A percentile compares a stretch with the other conserved stretches of the same genome.
Evolutionary conservation across 1,140 invertebrate species (phyloP).

Genomic region (Harpegnathos saltator): DNA sequence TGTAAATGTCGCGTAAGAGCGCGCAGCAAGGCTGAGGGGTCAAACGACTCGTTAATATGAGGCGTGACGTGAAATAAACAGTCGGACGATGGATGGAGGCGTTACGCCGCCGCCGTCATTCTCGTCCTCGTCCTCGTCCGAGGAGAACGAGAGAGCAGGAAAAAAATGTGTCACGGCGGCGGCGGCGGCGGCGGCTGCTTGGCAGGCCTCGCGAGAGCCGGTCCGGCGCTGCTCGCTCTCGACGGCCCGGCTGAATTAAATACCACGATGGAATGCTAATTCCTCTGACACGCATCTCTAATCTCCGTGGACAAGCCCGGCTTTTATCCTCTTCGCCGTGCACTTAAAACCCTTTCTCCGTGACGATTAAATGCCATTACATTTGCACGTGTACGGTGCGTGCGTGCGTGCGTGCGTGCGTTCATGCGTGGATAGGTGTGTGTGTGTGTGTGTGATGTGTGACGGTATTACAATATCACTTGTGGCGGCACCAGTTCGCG

Average conservation of each 20-base stretch:
- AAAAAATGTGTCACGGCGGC: neutral
- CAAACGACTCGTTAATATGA: conserved; percentile 63
- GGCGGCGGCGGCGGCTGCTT: neutral
- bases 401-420: neutral
- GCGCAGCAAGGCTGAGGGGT: neutral
- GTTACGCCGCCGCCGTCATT: neutral
- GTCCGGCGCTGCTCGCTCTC: neutral
- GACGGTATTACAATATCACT: conserved; percentile 11
- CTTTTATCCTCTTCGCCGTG: conserved; percentile 13
- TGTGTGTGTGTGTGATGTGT: no score
- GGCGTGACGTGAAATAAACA: conserved; percentile 49
- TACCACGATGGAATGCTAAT: conserved; percentile 71
- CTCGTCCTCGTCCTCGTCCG: no score
- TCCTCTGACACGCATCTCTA: conserved; percentile 49
- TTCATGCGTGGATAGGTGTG: no score
- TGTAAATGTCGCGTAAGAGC: conserved; percentile 30
- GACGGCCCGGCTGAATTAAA: conserved; percentile 57
- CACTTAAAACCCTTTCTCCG: conserved; percentile 19
- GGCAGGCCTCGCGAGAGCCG: conserved; percentile 12
- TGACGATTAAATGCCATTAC: conserved; percentile 27
- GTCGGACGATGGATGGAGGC: neutral
- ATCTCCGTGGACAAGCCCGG: conserved; percentile 52
- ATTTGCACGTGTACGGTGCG: neutral
- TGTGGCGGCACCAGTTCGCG: neutral
- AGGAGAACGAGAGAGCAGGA: conserved; percentile 14